Base-by-base conservation (phyloP, 2,888 invertebrate species). In the Plutella xylostella region DNA sequence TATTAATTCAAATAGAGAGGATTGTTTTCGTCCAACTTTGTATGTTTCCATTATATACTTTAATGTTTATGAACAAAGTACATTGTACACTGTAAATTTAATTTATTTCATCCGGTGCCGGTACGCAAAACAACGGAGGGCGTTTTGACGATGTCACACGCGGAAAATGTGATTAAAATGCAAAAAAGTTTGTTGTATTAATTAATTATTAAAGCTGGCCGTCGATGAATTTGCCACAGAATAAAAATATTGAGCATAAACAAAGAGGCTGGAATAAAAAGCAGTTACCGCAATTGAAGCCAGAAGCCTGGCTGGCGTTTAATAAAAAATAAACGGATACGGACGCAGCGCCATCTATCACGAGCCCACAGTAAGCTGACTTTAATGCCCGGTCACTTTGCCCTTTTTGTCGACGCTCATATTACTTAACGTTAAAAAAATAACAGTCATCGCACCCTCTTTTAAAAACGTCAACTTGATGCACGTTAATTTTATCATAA, bases 361-460 rank as follows among this genome's bases (percentile, higher is more conserved):
- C 76, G 69, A 63, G 61, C 69, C 69, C 68, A 72, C 73, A 75
- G 78, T 78, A 79, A 78, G 75, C 78, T 68, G 79, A 78, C 78
- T 78, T 77, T 80, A 78, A 78, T 78, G 77, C 77, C 77, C 70
- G 78, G 77, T 78, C 79, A 78, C 79, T 79, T 73, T 70, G 68
- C 60, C 73, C 77, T 76, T 76, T 79, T 79, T 78, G 77, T 75
- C 75, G 76, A 71, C 77, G 73, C 72, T 74, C 71, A 75, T 76
- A 74, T 75, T 75, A 74, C 74, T 72, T 74, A 72, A 61, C 65
- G 63, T 66, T 63, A 65, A 67, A 61, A 60, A 65, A 65, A 70
- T 68, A 69, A 61, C 60, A 68, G 70, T 78, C 76, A 78, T 70
- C 63, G 62, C 61, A 52, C 56, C 61, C 63, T 64, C 62, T 68